These are phyloP conservation scores for Jordanella pulchra DNA, from an alignment of 2,797 vertebrate species.

Conservation along the genomic window DNA sequence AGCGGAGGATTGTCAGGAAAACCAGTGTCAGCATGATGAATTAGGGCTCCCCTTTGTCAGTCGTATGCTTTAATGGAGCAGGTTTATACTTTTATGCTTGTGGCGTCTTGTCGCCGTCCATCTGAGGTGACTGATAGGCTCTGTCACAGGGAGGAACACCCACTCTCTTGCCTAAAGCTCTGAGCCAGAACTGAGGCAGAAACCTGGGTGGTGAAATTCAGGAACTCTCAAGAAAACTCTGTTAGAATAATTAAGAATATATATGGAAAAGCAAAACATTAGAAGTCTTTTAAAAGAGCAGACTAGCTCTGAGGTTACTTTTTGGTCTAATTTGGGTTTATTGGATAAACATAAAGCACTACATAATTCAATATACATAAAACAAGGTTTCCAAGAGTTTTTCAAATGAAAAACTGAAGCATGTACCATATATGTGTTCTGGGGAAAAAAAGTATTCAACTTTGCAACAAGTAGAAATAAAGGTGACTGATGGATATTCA, in stretches of 20 bases:
- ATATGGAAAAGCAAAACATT: neutral
- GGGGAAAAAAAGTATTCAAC: too few relatives aligned
- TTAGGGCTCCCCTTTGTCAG: slow-evolving; percentile 51
- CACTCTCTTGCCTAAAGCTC: slow-evolving; percentile 29
- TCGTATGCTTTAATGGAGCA: slow-evolving; percentile 57
- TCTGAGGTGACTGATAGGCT: slow-evolving; percentile 57
- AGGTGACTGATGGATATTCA: too few relatives aligned
- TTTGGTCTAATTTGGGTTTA: neutral
- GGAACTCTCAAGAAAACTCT: slow-evolving; percentile 1
- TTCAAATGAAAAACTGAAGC: neutral
- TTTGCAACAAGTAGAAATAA: too few relatives aligned
- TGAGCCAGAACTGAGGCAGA: neutral
- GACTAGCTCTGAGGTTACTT: neutral
- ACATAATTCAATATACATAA: neutral
- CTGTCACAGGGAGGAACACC: slow-evolving; percentile 53
- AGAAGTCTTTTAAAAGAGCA: neutral
- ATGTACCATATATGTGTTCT: too few relatives aligned
- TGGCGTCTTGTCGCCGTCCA: slow-evolving; percentile 11
- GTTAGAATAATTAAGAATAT: neutral
- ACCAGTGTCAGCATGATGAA: slow-evolving; percentile 64
- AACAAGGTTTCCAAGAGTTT: neutral
- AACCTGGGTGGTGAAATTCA: slow-evolving; percentile 12
- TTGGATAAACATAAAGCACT: neutral
- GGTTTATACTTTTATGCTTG: slow-evolving; percentile 62
- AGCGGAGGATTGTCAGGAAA: slow-evolving; percentile 29